Conservation (phyloP, 2,797 vertebrate species). For the Kryptolebias ocellatus region DNA sequence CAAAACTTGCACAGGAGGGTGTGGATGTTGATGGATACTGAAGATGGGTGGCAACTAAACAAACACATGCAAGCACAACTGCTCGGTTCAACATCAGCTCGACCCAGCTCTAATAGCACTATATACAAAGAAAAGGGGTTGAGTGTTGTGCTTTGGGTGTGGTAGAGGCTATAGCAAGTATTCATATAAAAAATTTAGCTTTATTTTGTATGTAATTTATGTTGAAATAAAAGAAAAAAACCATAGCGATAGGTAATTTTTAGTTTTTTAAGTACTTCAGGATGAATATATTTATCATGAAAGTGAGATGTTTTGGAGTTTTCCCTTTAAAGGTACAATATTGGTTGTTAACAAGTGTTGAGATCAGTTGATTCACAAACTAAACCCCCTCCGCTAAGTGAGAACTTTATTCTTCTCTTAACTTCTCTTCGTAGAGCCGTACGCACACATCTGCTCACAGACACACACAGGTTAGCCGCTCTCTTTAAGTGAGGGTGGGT, state of each 20-base stretch:
- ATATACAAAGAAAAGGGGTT: slow-evolving; percentile 58
- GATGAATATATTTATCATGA: too few species aligned
- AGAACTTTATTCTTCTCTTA: slow-evolving; percentile 25
- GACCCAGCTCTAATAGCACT: slow-evolving; percentile 30
- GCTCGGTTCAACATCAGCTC: slow-evolving; percentile 29
- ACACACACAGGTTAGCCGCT: slow-evolving; percentile 81
- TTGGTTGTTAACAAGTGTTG: slow-evolving; percentile 17
- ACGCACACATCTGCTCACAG: slow-evolving; percentile 24
- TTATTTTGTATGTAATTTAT: slow-evolving; percentile 15
- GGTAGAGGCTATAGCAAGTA: slow-evolving; percentile 56
- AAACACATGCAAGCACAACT: slow-evolving; percentile 45
- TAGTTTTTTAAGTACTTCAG: background rate
- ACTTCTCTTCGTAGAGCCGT: slow-evolving; percentile 44
- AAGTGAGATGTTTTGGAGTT: too few species aligned
- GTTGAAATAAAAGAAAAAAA: background rate
- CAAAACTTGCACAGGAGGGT: slow-evolving; percentile 78
- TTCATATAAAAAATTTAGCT: slow-evolving; percentile 42
- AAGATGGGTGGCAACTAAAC: slow-evolving; percentile 72
- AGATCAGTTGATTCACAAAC: background rate
- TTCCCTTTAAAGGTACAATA: background rate
- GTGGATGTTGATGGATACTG: slow-evolving; percentile 77
- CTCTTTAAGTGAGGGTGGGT: slow-evolving; percentile 81
- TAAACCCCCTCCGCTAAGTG: background rate
- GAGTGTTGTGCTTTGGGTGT: slow-evolving; percentile 65
- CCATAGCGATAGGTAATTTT: background rate